Base-by-base conservation (phyloP, 2,797 vertebrate species). In the Graptemys geographica region DNA sequence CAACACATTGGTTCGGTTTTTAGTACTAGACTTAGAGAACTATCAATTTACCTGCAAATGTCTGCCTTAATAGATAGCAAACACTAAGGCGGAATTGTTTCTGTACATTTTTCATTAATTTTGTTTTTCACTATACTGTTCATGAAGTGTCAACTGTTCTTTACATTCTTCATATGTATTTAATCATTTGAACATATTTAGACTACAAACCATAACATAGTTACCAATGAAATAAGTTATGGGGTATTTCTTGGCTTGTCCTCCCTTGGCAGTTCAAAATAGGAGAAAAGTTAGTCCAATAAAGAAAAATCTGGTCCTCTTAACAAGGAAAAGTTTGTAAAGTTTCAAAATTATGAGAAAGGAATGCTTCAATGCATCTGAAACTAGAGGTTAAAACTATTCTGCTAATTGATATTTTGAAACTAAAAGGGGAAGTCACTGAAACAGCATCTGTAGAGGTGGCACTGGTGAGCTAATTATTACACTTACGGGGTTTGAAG, bases 241-340 rank as follows among this genome's bases (percentile, higher is more conserved):
- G 25, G 72, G 41, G 13, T 76, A 13, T 76, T 76, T 76, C 41
- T 47, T 76, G 41, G 41, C 23, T 27, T 47, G 3, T 8, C 23
- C 37, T 27, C 25, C 4, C 4, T 47, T 28, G 27, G 27, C 12
- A 47, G 25, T 28, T 44, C 13, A 76, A 88, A 93, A 47, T 57
- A 41, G 52, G 11, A 78, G 65, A 76, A 89, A 90, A n/a, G 15
- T 11, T 69, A 86, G 81, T 86, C n/a, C 27, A 33, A 3, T 80
- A 51, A 83, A 87, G 44, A 85, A 27, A 94, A 76, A 76, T 55
- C 9, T 76, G 8, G 8, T 95, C n/a, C 44, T 62, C 47, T 92
- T 94, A 0, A 0, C 19, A 88, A 88, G 69, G 31, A 52, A 90
- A 79, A 89, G 23, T 0, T 1, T 52, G 6, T 3, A 31, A 89